Percentiles rank a stretch among this genome's conserved stretches.
These are phyloP conservation scores for Solea solea DNA, from an alignment of 2,113 vertebrate genomes.

Conservation along the genomic window DNA sequence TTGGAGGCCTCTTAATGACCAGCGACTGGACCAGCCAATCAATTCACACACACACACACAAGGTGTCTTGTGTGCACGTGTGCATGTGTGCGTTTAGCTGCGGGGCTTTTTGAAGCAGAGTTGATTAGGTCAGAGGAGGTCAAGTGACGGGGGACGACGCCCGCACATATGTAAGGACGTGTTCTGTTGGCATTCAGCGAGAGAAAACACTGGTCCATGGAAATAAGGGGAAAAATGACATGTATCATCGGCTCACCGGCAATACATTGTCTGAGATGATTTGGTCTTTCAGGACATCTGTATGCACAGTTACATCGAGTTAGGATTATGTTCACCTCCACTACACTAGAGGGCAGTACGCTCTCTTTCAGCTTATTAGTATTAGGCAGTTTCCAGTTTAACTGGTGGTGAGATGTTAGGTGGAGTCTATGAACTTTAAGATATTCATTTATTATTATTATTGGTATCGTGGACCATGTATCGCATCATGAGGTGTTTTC, in stretches of 20 bases:
- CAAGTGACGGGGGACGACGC: constrained; percentile 59
- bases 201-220: constrained; percentile 33
- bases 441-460: too few relatives aligned
- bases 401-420: too few relatives aligned
- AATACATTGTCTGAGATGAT: constrained; percentile 1
- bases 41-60: constrained; percentile 59
- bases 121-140: constrained; percentile 77
- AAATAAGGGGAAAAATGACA: constrained; percentile 43
- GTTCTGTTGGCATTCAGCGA: constrained; percentile 47
- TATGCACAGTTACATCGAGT: too few relatives aligned
- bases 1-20: constrained; percentile 79
- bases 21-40: constrained; percentile 72
- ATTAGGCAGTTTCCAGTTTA: too few relatives aligned
- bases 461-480: too few relatives aligned
- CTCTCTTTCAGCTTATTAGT: too few relatives aligned
- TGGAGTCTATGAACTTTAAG: too few relatives aligned
- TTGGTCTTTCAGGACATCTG: not conserved
- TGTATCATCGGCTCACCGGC: constrained; percentile 8
- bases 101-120: constrained; percentile 54
- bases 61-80: constrained; percentile 51
- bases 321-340: too few relatives aligned
- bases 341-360: too few relatives aligned
- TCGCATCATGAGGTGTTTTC: too few relatives aligned
- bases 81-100: constrained; percentile 42
- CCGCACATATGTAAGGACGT: constrained; percentile 49